These are phyloP conservation scores for Phalacrocorax carbo DNA, from an alignment of 2,113 vertebrate genomes.

Conservation along the genomic window DNA sequence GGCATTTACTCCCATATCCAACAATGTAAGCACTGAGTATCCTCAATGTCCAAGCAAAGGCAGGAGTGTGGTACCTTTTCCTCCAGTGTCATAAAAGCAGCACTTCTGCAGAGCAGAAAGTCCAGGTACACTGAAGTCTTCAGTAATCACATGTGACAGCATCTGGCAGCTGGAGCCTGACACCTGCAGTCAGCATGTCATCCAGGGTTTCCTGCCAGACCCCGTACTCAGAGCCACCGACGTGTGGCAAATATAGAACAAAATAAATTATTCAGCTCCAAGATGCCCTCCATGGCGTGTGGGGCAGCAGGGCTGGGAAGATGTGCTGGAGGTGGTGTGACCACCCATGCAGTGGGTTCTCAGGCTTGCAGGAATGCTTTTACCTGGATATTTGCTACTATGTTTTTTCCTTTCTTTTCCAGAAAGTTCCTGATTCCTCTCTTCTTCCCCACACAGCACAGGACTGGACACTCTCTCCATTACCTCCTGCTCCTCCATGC, in stretches of 20 bases:
- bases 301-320: neutral
- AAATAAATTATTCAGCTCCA: neutral
- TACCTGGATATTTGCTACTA: neutral
- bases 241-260: neutral
- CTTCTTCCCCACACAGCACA: neutral
- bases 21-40: neutral
- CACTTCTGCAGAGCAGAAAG: neutral
- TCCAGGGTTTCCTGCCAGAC: neutral
- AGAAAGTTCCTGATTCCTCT: neutral
- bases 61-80: neutral
- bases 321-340: neutral
- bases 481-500: neutral
- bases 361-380: neutral
- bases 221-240: neutral
- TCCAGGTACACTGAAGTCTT: neutral
- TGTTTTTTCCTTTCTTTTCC: neutral
- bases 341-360: neutral
- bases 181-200: neutral
- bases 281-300: neutral
- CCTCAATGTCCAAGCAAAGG: neutral
- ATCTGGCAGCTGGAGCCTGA: neutral
- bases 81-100: neutral
- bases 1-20: neutral
- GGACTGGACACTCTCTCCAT: neutral
- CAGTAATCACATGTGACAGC: neutral